Percentiles rank a stretch among this genome's conserved stretches.
These are phyloP conservation scores for Agrochola lychnidis DNA, from an alignment of 2,888 invertebrate genomes.

Conservation along the genomic window DNA sequence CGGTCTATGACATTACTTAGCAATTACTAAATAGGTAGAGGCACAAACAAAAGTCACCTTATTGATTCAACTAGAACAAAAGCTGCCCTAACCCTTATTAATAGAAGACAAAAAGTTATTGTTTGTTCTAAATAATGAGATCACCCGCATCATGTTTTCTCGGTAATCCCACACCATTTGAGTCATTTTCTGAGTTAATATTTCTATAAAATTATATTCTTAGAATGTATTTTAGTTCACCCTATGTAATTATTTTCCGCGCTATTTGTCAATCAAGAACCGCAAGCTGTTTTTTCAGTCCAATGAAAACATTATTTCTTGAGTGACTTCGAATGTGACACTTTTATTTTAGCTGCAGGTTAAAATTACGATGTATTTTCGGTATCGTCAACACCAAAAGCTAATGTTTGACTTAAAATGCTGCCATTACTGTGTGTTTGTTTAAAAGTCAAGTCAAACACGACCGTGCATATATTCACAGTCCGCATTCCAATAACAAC, in stretches of 20 bases:
- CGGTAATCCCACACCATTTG: conserved; percentile 76
- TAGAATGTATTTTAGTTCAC: conserved; percentile 41
- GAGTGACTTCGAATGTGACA: conserved; percentile 2
- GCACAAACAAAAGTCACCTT: conserved; percentile 17
- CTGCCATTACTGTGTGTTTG: conserved; percentile 31
- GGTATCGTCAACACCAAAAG: conserved; percentile 1
- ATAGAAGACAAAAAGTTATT: conserved; percentile 56
- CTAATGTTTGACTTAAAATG: conserved; percentile 31
- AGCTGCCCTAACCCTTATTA: conserved; percentile 31
- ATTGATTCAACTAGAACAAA: conserved; percentile 39
- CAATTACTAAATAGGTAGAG: neutral
- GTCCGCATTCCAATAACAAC: conserved; percentile 25
- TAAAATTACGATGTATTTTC: conserved; percentile 27
- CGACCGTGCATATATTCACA: conserved; percentile 20
- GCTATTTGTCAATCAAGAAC: conserved; percentile 36
- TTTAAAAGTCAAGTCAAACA: conserved; percentile 43
- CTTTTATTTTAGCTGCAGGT: conserved; percentile 10
- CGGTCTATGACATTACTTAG: neutral
- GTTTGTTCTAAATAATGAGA: conserved; percentile 73
- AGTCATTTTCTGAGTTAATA: conserved; percentile 68
- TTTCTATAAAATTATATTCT: conserved; percentile 50
- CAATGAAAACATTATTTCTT: conserved; percentile 37
- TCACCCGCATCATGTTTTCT: conserved; percentile 81
- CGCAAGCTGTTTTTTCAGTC: conserved; percentile 15
- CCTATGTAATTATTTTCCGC: conserved; percentile 25